These are phyloP conservation scores for Limnephilus auricula DNA, from an alignment of 2,888 invertebrate genomes.

Conservation along the genomic window DNA sequence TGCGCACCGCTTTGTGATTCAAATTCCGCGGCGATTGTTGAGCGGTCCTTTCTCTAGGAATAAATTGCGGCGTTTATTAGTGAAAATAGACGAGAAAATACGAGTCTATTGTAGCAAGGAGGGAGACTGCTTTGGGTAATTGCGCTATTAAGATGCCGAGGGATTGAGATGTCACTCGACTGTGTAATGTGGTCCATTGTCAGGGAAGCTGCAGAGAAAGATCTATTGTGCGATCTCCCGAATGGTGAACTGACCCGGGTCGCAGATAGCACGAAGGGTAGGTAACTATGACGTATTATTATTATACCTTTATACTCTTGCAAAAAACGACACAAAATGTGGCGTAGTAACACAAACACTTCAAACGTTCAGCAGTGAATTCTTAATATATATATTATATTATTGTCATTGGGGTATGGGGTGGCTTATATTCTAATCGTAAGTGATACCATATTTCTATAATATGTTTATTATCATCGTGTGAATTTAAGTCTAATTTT, in stretches of 20 bases:
- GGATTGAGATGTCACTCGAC: slow-evolving; percentile 55
- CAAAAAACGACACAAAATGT: neutral
- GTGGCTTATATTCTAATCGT: neutral
- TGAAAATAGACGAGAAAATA: slow-evolving; percentile 59
- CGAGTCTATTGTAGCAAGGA: slow-evolving; percentile 5
- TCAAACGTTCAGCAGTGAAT: neutral
- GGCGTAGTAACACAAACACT: neutral
- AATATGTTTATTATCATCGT: neutral
- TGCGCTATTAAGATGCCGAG: slow-evolving; percentile 40
- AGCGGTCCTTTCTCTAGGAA: slow-evolving; percentile 31
- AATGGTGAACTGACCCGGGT: neutral
- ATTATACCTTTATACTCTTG: neutral
- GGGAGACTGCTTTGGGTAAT: slow-evolving; percentile 36
- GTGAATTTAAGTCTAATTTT: neutral
- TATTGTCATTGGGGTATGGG: neutral
- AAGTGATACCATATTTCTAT: neutral
- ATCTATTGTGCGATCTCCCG: neutral
- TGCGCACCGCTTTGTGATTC: slow-evolving; percentile 50
- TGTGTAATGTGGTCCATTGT: slow-evolving; percentile 42
- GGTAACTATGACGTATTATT: neutral
- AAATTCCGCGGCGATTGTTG: slow-evolving; percentile 51
- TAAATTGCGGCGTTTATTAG: slow-evolving; percentile 64
- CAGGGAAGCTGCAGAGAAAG: neutral
- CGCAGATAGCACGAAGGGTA: neutral
- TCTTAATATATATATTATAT: neutral